phyloP scores from a whole-genome alignment of 2,888 invertebrate species.

The Drosophila buzzatii region DNA sequence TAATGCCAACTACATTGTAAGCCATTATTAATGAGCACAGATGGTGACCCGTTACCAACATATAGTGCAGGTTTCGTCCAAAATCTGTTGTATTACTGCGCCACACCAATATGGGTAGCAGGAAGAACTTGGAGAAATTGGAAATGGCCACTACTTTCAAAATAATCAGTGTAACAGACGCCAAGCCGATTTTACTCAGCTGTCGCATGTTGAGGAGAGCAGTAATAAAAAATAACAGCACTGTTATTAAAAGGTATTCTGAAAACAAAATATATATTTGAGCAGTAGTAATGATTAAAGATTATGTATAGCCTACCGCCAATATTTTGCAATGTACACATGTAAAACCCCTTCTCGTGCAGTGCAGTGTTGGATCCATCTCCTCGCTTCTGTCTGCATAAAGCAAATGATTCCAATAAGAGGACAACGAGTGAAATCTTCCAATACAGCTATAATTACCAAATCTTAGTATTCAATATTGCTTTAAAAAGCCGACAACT shows the following conservation, averaged over 20 bases:
- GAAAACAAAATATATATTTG: slow-evolving; percentile 17
- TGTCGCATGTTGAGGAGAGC: slow-evolving; percentile 35
- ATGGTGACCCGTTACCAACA: slow-evolving; percentile 88
- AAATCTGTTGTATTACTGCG: slow-evolving; percentile 84
- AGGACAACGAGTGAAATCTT: slow-evolving; percentile 92
- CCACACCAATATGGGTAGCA: slow-evolving; percentile 89
- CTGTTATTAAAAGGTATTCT: slow-evolving; percentile 76
- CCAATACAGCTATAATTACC: slow-evolving; percentile 88
- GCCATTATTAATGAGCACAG: slow-evolving; percentile 88
- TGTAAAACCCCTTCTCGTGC: slow-evolving; percentile 88
- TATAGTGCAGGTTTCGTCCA: slow-evolving; percentile 86
- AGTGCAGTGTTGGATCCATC: slow-evolving; percentile 85
- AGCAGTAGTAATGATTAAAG: neutral
- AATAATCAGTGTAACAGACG: slow-evolving; percentile 73
- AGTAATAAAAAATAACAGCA: slow-evolving; percentile 62
- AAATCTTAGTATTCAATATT: neutral
- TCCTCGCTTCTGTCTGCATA: slow-evolving; percentile 86
- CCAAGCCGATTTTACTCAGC: slow-evolving; percentile 40
- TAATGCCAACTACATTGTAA: slow-evolving; percentile 86
- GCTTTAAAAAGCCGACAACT: slow-evolving; percentile 70
- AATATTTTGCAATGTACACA: slow-evolving; percentile 86
- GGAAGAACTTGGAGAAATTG: slow-evolving; percentile 87
- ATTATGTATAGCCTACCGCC: slow-evolving; percentile 59
- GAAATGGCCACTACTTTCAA: slow-evolving; percentile 88
- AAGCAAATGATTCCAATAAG: slow-evolving; percentile 92